Evolutionary conservation across 2,888 invertebrate genomes (phyloP).

Genomic region (Eustalomyia histrio): DNA sequence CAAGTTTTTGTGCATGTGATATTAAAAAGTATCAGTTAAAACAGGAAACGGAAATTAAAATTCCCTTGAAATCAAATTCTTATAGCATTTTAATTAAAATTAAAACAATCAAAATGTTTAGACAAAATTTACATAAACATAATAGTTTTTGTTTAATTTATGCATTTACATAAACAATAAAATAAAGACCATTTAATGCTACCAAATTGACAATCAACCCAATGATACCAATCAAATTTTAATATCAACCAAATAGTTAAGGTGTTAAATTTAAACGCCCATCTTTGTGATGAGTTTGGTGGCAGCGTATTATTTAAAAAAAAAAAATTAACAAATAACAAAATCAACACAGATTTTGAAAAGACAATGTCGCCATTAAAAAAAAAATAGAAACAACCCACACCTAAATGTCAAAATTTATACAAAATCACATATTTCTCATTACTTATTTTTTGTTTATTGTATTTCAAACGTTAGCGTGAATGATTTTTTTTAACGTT

Average conservation of each 20-base stretch:
- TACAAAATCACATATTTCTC: constrained; percentile 15
- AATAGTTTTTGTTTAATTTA: background rate
- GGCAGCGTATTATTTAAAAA: constrained; percentile 24
- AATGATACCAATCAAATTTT: background rate
- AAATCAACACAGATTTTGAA: constrained; percentile 12
- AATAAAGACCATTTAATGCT: constrained; percentile 1
- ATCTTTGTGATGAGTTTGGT: constrained; percentile 1
- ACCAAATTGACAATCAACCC: background rate
- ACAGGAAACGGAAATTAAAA: constrained; percentile 3
- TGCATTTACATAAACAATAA: background rate
- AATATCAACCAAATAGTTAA: background rate
- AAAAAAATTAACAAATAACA: background rate
- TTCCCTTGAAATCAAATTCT: too few relatives aligned
- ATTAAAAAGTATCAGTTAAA: too few relatives aligned
- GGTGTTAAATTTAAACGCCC: constrained; percentile 26
- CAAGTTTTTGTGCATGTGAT: too few relatives aligned
- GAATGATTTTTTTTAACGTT: background rate
- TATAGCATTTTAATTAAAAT: too few relatives aligned
- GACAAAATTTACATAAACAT: background rate
- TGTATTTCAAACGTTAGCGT: background rate
- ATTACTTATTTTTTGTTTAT: constrained; percentile 7
- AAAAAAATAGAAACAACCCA: background rate
- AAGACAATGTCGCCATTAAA: constrained; percentile 25
- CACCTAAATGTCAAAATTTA: constrained; percentile 31
- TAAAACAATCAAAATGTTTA: background rate